Conservation (phyloP, 2,797 vertebrate species). For the Graptemys geographica region DNA sequence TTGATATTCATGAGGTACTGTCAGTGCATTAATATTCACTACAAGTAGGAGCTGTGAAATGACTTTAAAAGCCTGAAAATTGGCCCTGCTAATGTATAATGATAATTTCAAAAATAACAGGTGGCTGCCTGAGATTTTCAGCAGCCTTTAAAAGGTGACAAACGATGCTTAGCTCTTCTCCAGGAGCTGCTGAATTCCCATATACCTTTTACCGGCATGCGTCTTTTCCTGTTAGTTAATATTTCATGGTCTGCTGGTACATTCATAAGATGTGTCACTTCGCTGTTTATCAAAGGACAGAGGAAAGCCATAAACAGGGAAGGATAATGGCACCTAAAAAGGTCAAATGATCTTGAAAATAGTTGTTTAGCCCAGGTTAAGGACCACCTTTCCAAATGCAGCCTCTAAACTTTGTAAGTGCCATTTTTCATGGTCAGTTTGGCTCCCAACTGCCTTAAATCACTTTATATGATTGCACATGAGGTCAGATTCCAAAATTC, state of each 20-base stretch:
- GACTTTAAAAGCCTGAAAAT: conserved; percentile 58
- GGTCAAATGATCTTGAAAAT: conserved; percentile 23
- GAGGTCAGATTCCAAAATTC: background rate
- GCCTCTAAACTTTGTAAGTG: background rate
- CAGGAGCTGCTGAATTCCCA: conserved; percentile 42
- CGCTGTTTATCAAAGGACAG: conserved; percentile 19
- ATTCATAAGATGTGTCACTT: conserved; percentile 58
- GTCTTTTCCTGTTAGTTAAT: conserved; percentile 56
- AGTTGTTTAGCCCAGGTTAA: conserved; percentile 32
- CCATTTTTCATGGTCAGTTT: background rate
- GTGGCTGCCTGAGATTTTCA: conserved; percentile 63
- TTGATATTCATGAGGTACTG: conserved; percentile 39
- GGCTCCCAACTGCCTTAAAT: background rate
- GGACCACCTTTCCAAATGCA: background rate
- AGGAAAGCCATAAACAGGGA: conserved; percentile 21
- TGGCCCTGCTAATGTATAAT: conserved; percentile 55
- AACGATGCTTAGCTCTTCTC: conserved; percentile 44
- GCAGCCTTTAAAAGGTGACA: conserved; percentile 49
- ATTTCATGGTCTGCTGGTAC: conserved; percentile 50
- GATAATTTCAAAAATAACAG: conserved; percentile 63
- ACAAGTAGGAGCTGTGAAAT: conserved; percentile 62
- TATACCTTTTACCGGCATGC: conserved; percentile 18
- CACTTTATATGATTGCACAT: background rate
- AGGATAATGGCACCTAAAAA: conserved; percentile 11
- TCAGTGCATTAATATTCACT: conserved; percentile 54